Evolutionary conservation across 2,797 vertebrate species (phyloP), one percentile per base, ranked within the genome.

Genomic region (Champsocephalus gunnari): DNA sequence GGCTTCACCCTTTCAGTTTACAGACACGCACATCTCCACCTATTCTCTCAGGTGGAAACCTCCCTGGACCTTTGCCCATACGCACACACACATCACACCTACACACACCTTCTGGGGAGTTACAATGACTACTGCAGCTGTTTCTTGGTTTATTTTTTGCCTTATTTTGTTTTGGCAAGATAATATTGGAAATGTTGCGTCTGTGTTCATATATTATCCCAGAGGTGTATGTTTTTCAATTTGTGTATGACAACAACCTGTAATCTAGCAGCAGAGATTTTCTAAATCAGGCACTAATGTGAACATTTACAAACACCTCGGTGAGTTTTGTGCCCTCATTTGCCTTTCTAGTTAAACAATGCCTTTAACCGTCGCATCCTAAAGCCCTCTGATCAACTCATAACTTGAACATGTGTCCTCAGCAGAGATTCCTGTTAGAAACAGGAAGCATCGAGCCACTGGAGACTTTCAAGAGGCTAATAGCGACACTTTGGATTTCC

Each of bases 401-500:
- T 68, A 73, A 70, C 53, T 41, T 38, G 51, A 49, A 43, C 73
- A 62, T 58, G 49, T 72, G 59, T 82, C 58, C 59, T 69, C 77
- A 4, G 0, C 87, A 95, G 93, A 93, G 74, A 89, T 94, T 68
- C 67, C 77, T 0, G 84, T 19, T 92, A 93, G 43, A 59, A 85
- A 93, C 61, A 77, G 58, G 71, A 93, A 3, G 0, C 73, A 58
- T 87, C 85, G 14, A 91, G 70, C 87, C 41, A 87, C 95, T 32
- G 80, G 87, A 83, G 92, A 93, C 45, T 89, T 95, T 55, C 94
- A 93, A 38, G 70, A 81, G 0, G 79, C 94, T 71, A 96, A 96
- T 86, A 81, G 89, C 80, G 91, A 95, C 74, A 96, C 94, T 0
- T 70, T 95, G 73, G 92, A 94, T 66, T 96, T 95, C 80, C 93